Conservation (phyloP, 2,888 invertebrate species). For the Pharmacophagus antenor region DNA sequence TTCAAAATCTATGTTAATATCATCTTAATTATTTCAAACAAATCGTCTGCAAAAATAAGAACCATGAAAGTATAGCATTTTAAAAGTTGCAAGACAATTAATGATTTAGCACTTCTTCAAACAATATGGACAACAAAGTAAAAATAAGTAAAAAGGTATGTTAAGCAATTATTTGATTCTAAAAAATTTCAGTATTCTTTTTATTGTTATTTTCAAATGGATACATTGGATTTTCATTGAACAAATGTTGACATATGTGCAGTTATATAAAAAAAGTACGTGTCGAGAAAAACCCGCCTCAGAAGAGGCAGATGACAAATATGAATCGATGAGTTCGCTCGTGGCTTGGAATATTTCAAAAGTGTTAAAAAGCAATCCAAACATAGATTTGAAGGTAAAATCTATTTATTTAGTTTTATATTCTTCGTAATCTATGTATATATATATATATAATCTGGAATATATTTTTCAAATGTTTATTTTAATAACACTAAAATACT, state of each 20-base stretch:
- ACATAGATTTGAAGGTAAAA: slow-evolving; percentile 59
- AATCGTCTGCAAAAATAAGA: background rate
- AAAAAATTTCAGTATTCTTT: background rate
- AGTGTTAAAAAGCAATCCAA: slow-evolving; percentile 56
- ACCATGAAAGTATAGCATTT: background rate
- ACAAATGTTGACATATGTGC: background rate
- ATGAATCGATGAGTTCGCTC: slow-evolving; percentile 55
- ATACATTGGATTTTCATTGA: background rate
- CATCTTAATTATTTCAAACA: background rate
- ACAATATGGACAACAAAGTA: slow-evolving; percentile 12
- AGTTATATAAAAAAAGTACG: slow-evolving; percentile 11
- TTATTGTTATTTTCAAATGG: background rate
- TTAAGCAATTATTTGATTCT: background rate
- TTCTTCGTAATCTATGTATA: too few relatives aligned
- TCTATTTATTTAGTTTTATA: background rate
- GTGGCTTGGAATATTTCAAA: slow-evolving; percentile 68
- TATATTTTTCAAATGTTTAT: too few relatives aligned
- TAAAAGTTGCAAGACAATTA: background rate
- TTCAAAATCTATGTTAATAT: slow-evolving; percentile 3
- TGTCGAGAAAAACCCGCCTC: slow-evolving; percentile 2
- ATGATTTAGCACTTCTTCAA: background rate
- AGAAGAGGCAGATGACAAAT: slow-evolving; percentile 31
- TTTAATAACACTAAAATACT: too few relatives aligned
- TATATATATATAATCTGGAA: too few relatives aligned
- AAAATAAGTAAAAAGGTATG: slow-evolving; percentile 12